Base-by-base conservation (phyloP, 2,888 invertebrate species). In the Brenthis ino region DNA sequence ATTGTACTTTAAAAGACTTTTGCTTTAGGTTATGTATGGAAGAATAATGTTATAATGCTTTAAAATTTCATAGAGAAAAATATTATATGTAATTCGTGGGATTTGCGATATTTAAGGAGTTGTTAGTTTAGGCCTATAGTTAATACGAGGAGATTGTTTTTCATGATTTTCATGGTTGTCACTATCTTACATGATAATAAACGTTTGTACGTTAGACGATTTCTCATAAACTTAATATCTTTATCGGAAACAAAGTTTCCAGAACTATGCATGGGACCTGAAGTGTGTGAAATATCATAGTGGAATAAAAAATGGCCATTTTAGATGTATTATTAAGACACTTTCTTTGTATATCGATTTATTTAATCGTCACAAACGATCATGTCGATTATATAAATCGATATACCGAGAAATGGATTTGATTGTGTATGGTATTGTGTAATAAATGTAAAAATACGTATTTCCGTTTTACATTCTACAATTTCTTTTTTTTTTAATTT, bases 231-330 rank as follows among this genome's bases (percentile, higher is more conserved):
- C 43, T 48, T 53, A 53, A 56, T 20, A 20, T 57, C 54, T 57
- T 57, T 65, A 48, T 64, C 43, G 64, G 69, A 58, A 71, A 71
- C 71, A 60, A 60, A 71, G 71, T 71, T 68, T 63, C 69, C 63
- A 51, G 48, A 64, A 57, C 58, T 69, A 33, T 64, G 54, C 51
- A 58, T 37, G 71, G 71, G 71, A 71, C 71, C 71, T 71, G 71
- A 71, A 64, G 69, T 50, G 66, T 66, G 64, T 57, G 69, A 66
- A 71, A 71, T 71, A 70, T 65, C 68, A 70, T 72, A 70, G 67
- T 67, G 50, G 50, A 50, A 60, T 60, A 28, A 61, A 33, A 55
- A 65, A 67, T 63, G 57, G 70, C 70, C 70, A 70, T 70, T 64
- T 57, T 70, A 70, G 67, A 54, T 57, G 20, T 61, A 67, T 24